These are phyloP conservation scores for Pseudomugil gertrudae DNA, from an alignment of 2,797 vertebrate genomes.

Conservation along the genomic window DNA sequence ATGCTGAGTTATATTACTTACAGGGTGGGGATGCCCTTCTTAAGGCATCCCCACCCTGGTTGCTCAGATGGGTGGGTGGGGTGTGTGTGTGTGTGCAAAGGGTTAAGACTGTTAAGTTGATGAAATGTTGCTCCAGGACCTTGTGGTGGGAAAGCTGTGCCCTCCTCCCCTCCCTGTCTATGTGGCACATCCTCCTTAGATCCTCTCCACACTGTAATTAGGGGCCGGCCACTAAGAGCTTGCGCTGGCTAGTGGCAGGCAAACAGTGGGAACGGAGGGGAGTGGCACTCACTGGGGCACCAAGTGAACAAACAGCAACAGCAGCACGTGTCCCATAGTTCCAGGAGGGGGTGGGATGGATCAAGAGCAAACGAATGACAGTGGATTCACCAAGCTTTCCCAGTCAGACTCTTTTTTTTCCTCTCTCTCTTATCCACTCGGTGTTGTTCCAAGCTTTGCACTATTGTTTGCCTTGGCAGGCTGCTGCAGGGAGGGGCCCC, in stretches of 20 bases:
- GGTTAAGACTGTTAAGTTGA: slow-evolving; percentile 75
- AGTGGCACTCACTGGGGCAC: slow-evolving; percentile 66
- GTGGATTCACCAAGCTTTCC: slow-evolving; percentile 58
- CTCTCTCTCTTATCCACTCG: slow-evolving; percentile 72
- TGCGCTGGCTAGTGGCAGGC: slow-evolving; percentile 72
- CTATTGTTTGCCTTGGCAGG: slow-evolving; percentile 87
- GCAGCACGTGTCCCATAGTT: slow-evolving; percentile 74
- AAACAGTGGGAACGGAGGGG: slow-evolving; percentile 74
- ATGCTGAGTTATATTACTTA: slow-evolving; percentile 39
- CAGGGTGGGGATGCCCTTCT: slow-evolving; percentile 42
- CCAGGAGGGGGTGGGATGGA: slow-evolving; percentile 74
- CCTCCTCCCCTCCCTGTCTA: slow-evolving; percentile 83
- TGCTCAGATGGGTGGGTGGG: slow-evolving; percentile 56
- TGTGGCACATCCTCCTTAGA: slow-evolving; percentile 87
- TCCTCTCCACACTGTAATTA: slow-evolving; percentile 85
- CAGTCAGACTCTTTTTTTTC: slow-evolving; percentile 51
- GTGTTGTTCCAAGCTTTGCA: slow-evolving; percentile 84
- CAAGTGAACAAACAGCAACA: slow-evolving; percentile 68
- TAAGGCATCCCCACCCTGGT: slow-evolving; percentile 62
- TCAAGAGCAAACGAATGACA: slow-evolving; percentile 62
- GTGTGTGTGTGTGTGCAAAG: slow-evolving; percentile 43
- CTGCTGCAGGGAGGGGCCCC: slow-evolving; percentile 83
- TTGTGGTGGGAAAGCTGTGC: slow-evolving; percentile 83
- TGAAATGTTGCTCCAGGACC: slow-evolving; percentile 79
- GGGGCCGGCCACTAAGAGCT: slow-evolving; percentile 76